Evolutionary conservation across 2,888 invertebrate species (phyloP), one percentile per base, ranked within the genome.

Genomic region (Aspidiotus rigidus): DNA sequence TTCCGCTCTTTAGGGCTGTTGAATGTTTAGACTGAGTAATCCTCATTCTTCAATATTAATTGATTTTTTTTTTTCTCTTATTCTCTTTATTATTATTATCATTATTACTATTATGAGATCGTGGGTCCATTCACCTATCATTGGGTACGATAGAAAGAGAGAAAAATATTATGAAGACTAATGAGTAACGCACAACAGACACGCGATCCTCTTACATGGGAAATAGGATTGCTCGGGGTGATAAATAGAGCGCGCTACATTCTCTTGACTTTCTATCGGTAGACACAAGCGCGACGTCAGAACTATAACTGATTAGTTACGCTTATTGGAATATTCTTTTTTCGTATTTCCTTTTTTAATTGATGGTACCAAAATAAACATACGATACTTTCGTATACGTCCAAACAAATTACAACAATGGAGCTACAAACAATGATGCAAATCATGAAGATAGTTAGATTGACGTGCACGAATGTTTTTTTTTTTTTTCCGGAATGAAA

Each of bases 151-250:
- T 41, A 57, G 16, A 15, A 53, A 55, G 17, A 55, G 8, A 55
- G 17, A 15, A 13, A 59, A 59, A 17, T 17, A 59, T 39, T 17
- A 59, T 39, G 13, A 28, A 13, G 6, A 62, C 44, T 7, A 42
- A n/a, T 67, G 60, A 67, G 67, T 59, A 67, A 67, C 60, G 60
- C 49, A 53, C 49, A 44, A 59, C 53, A 60, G 67, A 67, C 67
- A 67, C 67, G 67, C 67, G 67, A 67, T 60, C 67, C 42, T 42
- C 13, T 55, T n/a, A 17, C 55, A 64, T 53, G 55, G 53, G 64
- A 64, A 64, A 64, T 64, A 54, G 15, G 64, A 66, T 66, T 15
- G 67, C 67, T 67, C 67, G 59, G 60, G 67, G 67, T 67, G 59
- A 59, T 59, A 42, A 39, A 44, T 15, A 60, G 60, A 49, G 59